Evolutionary conservation across 2,113 vertebrate genomes (phyloP), one percentile per base, ranked within the genome.

Genomic region (Nerophis ophidion): DNA sequence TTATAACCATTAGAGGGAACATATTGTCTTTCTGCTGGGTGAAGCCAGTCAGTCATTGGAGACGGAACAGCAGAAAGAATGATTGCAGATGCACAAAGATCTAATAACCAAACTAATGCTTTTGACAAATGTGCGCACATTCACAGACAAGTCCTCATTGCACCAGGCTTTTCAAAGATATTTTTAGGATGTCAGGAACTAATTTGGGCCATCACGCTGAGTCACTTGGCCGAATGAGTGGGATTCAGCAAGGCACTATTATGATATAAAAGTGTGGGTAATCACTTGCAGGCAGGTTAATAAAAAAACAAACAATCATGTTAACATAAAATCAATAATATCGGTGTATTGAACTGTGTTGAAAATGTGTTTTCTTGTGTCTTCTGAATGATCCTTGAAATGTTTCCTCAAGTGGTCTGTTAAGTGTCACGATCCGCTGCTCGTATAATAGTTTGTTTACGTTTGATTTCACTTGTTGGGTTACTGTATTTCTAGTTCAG

Each of bases 261-360:
- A 66, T 85, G 85, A 87, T 75, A 81, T 85, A 79, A 84, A 71
- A 67, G 63, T 64, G 61, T 76, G 60, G 55, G 38, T 36, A 34
- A 59, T 26, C 26, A 3, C 26, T 3, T 26, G 26, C 26, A 26
- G 26, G 26, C 26, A 26, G 26, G 26, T 26, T 26, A 26, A 26
- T 26, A 26, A 26, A 26, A 26, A 26, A 1, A 2, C 3, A 26
- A 26, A 26, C 26, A 26, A 26, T 26, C 26, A 53, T 36, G 4
- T 15, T 9, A 35, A 53, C 7, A 35, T 7, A 53, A 53, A 53
- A 11, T 35, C 8, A 35, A 35, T 5, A 26, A 26, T 26, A 26
- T 26, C 2, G 26, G 26, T 26, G 26, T 4, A 26, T 3, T 26
- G 26, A 26, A 26, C 26, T 26, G 26, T 26, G 2, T 26, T 26